Conservation (phyloP, 2,797 vertebrate genomes). For the Rhincodon typus region DNA sequence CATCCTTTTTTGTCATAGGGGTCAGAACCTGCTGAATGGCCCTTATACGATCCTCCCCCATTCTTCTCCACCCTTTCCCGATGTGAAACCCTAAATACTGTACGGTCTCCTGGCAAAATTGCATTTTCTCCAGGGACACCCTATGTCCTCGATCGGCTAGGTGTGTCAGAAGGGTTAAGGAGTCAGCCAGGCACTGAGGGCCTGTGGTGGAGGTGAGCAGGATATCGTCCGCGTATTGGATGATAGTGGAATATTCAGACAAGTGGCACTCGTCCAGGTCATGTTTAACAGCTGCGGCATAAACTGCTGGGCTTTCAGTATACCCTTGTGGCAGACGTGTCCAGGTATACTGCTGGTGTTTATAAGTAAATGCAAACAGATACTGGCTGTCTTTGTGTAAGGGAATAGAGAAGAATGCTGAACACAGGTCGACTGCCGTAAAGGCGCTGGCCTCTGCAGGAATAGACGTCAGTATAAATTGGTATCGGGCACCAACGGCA, state of each 20-base stretch:
- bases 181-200: not conserved
- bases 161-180: no score
- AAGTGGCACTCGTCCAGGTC: not conserved
- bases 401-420: not conserved
- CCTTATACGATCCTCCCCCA: no score
- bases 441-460: not conserved
- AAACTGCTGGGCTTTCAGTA: not conserved
- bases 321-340: not conserved
- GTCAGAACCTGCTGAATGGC: no score
- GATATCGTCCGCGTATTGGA: not conserved
- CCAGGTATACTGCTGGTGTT: not conserved
- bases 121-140: no score
- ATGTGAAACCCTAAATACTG: no score
- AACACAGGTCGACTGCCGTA: not conserved
- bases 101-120: no score
- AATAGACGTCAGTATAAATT: not conserved
- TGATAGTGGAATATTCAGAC: not conserved
- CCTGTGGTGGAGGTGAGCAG: not conserved
- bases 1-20: no score
- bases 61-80: no score
- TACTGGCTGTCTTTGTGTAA: not conserved
- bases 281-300: not conserved
- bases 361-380: not conserved
- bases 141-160: no score
- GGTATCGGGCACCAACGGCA: not conserved